phyloP scores from a whole-genome alignment of 2,113 vertebrate genomes.

The Mormoops blainvillei region DNA sequence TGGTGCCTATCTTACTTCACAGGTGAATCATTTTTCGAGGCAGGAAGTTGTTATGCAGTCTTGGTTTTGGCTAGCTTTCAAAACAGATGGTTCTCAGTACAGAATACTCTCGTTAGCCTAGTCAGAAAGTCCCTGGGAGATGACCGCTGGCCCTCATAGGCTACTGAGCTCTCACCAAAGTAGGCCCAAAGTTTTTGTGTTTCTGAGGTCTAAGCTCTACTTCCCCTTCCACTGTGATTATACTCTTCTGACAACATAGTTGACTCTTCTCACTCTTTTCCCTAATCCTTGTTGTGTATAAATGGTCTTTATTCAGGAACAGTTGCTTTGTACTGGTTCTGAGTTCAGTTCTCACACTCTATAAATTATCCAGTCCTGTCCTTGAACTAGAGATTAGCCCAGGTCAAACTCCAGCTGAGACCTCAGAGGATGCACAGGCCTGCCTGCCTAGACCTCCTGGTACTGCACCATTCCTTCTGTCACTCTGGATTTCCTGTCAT shows the following conservation, averaged over 20 bases:
- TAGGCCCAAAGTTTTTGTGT: neutral
- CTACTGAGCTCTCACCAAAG: neutral
- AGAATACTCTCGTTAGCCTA: neutral
- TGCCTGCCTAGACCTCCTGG: neutral
- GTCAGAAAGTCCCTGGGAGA: neutral
- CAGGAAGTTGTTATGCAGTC: neutral
- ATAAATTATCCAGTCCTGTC: neutral
- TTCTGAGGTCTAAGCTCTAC: neutral
- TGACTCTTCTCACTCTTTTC: neutral
- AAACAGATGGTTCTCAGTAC: neutral
- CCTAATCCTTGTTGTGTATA: neutral
- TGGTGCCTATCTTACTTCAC: neutral
- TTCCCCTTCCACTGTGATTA: neutral
- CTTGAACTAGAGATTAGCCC: neutral
- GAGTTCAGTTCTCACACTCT: neutral
- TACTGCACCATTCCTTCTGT: neutral
- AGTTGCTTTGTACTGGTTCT: neutral
- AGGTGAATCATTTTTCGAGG: neutral
- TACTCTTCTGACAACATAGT: neutral
- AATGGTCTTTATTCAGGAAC: neutral
- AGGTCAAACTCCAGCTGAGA: neutral
- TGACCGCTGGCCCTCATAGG: neutral
- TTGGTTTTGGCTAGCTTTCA: neutral
- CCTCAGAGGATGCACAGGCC: too few relatives aligned
- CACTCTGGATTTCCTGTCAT: neutral